Evolutionary conservation across 2,113 vertebrate genomes (phyloP).

Genomic region (Progne subis): DNA sequence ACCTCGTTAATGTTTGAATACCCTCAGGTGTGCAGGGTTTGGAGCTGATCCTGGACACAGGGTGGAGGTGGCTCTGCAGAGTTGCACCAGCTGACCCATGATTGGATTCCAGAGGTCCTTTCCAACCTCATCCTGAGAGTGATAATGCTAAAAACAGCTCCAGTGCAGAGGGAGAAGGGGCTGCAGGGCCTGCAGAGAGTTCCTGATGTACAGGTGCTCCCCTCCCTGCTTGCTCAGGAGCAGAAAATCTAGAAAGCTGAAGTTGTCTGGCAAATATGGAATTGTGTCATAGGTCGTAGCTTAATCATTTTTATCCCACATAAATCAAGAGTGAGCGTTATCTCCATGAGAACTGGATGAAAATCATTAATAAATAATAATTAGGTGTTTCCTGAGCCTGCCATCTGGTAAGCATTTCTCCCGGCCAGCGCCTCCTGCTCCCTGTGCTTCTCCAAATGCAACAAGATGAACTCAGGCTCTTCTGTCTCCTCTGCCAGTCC

Average conservation of each 20-base stretch:
- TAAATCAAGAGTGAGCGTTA: not conserved
- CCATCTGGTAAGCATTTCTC: constrained; percentile 37
- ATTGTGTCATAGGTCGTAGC: not conserved
- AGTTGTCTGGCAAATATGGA: not conserved
- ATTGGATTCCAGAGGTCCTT: not conserved
- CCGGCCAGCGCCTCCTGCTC: constrained; percentile 25
- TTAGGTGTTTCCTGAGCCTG: constrained; percentile 54
- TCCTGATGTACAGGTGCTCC: accelerated
- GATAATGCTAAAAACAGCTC: not conserved
- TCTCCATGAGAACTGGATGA: constrained; percentile 22
- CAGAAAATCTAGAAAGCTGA: not conserved
- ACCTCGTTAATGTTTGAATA: no score
- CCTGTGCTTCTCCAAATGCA: not conserved
- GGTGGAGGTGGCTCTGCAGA: not conserved
- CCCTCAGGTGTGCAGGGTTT: not conserved
- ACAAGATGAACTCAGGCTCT: not conserved
- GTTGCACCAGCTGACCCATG: accelerated
- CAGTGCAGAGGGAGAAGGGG: not conserved
- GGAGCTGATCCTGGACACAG: accelerated
- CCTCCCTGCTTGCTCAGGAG: not conserved
- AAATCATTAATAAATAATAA: constrained; percentile 56
- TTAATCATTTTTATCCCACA: not conserved
- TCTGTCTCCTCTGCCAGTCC: not conserved
- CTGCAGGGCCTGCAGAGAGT: accelerated
- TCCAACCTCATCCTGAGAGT: not conserved